These are phyloP conservation scores for Crenichthys baileyi DNA, from an alignment of 2,797 vertebrate genomes.

Conservation along the genomic window DNA sequence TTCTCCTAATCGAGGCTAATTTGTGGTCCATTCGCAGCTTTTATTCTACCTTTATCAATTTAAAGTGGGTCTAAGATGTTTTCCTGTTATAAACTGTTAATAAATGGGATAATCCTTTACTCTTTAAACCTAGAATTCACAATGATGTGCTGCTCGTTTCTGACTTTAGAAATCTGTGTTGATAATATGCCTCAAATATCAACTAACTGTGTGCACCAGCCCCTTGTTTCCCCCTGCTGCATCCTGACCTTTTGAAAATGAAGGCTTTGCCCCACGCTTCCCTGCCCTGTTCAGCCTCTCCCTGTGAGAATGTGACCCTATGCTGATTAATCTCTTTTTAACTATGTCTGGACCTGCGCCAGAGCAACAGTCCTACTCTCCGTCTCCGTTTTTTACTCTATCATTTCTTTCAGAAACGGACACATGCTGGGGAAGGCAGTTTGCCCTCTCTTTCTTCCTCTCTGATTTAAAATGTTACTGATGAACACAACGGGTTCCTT, in stretches of 20 bases:
- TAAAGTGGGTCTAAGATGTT: background rate
- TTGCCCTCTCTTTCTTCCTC: slow-evolving; percentile 35
- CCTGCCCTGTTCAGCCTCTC: slow-evolving; percentile 55
- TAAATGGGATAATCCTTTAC: background rate
- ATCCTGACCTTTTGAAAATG: slow-evolving; percentile 40
- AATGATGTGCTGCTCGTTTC: background rate
- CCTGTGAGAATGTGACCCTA: slow-evolving; percentile 74
- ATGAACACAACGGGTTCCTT: slow-evolving; percentile 37
- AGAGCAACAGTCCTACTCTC: slow-evolving; percentile 66
- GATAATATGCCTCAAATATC: background rate
- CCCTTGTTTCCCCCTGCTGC: slow-evolving; percentile 22
- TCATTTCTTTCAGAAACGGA: slow-evolving; percentile 66
- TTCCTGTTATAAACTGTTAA: background rate
- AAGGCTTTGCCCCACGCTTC: slow-evolving; percentile 36
- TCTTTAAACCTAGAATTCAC: background rate
- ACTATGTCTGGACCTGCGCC: slow-evolving; percentile 72
- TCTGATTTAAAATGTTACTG: slow-evolving; percentile 42
- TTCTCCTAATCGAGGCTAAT: too few relatives aligned
- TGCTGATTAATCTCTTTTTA: slow-evolving; percentile 85
- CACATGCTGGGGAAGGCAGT: slow-evolving; percentile 49
- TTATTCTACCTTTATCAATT: too few relatives aligned
- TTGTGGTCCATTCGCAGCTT: too few relatives aligned
- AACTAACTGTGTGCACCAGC: slow-evolving; percentile 1
- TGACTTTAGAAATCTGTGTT: background rate
- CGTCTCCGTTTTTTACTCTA: slow-evolving; percentile 58